Evolutionary conservation across 2,113 vertebrate species (phyloP).

Genomic region (Phaethornis superciliosus): DNA sequence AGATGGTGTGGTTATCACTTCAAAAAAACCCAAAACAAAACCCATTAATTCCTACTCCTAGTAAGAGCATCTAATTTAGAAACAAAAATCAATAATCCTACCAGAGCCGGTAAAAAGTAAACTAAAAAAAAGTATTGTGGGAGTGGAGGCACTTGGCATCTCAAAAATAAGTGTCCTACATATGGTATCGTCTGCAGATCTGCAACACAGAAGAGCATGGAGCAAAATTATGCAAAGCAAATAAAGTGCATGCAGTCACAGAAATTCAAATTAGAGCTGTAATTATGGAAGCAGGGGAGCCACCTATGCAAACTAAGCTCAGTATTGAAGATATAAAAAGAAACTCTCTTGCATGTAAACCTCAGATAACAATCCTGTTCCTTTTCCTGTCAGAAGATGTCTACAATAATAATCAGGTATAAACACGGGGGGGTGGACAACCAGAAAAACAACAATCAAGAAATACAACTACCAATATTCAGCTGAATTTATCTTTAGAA

Average conservation of each 20-base stretch:
- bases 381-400: background rate
- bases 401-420: background rate
- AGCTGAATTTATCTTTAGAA: background rate
- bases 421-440: background rate
- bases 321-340: background rate
- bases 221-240: slow-evolving; percentile 4
- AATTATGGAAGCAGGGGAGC: background rate
- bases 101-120: background rate
- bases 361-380: background rate
- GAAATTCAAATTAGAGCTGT: background rate
- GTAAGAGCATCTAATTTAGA: background rate
- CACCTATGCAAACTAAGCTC: background rate
- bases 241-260: background rate
- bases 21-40: background rate
- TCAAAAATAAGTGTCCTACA: slow-evolving; percentile 34
- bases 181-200: background rate
- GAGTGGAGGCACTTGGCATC: background rate
- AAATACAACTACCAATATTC: background rate
- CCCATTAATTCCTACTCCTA: background rate
- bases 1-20: background rate
- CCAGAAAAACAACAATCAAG: background rate
- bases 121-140: background rate
- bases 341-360: background rate
- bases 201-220: background rate
- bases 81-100: background rate